These are phyloP conservation scores for Anthrax anthrax DNA, from an alignment of 2,888 invertebrate species.

Conservation along the genomic window DNA sequence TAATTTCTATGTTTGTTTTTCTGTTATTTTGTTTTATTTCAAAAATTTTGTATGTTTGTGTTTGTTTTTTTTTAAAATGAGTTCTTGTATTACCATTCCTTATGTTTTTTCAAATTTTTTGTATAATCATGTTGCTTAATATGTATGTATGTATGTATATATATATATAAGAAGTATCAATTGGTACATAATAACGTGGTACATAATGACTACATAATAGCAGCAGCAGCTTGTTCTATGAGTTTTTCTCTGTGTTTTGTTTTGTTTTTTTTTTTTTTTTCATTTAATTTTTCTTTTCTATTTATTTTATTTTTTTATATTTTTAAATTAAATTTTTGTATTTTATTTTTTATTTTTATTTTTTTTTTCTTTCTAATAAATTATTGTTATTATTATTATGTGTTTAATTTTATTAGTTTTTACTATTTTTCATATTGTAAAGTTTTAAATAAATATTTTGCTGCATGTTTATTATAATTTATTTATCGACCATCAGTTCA, in stretches of 20 bases:
- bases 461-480: slow-evolving; percentile 14
- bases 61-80: no score
- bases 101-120: no score
- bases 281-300: not conserved
- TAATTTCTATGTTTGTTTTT: no score
- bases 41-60: slow-evolving; percentile 6
- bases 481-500: slow-evolving; percentile 84
- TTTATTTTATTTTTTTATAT: slow-evolving; percentile 7
- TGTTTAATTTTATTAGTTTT: slow-evolving; percentile 5
- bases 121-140: no score
- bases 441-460: not conserved
- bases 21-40: not conserved
- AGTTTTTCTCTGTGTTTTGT: no score
- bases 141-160: no score
- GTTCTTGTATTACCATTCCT: no score
- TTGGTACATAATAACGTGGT: no score
- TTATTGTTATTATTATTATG: slow-evolving; percentile 5
- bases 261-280: no score
- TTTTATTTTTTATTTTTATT: slow-evolving; percentile 6
- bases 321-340: slow-evolving; percentile 6
- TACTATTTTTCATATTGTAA: slow-evolving; percentile 10
- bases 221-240: no score
- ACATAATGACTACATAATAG: no score
- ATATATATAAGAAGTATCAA: no score
- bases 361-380: slow-evolving; percentile 9